These are phyloP conservation scores for Spodoptera exigua DNA, from an alignment of 2,888 invertebrate species.

Conservation along the genomic window DNA sequence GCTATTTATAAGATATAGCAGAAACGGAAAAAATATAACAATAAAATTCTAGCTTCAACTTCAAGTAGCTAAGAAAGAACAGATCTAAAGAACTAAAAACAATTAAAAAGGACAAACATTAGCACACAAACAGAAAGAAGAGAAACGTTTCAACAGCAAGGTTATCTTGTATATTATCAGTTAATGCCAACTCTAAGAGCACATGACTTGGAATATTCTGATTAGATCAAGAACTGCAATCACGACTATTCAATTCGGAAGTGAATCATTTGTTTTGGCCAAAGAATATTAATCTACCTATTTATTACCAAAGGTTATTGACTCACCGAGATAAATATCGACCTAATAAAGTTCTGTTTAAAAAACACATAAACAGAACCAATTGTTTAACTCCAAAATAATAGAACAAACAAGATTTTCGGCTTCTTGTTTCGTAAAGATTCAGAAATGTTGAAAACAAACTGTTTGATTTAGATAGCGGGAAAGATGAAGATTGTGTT, in stretches of 20 bases:
- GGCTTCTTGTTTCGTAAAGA: conserved; percentile 29
- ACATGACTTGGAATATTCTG: conserved; percentile 6
- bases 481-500: conserved; percentile 5
- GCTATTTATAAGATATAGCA: no score
- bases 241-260: background rate
- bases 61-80: conserved; percentile 16
- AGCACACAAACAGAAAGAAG: conserved; percentile 2
- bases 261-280: conserved; percentile 29
- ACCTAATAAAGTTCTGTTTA: background rate
- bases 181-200: conserved; percentile 17
- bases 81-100: conserved; percentile 8
- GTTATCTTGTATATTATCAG: conserved; percentile 41
- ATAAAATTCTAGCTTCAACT: no score
- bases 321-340: conserved; percentile 6
- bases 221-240: conserved; percentile 22
- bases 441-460: conserved; percentile 28
- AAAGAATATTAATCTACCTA: conserved; percentile 9
- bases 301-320: conserved; percentile 28
- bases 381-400: conserved; percentile 9
- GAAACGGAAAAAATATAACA: no score
- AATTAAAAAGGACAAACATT: conserved; percentile 18
- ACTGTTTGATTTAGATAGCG: conserved; percentile 29
- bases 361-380: conserved; percentile 5
- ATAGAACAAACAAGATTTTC: conserved; percentile 16
- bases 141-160: conserved; percentile 23